phyloP scores from a whole-genome alignment of 2,113 vertebrate species.

The Chaetorhynchus papuensis region DNA sequence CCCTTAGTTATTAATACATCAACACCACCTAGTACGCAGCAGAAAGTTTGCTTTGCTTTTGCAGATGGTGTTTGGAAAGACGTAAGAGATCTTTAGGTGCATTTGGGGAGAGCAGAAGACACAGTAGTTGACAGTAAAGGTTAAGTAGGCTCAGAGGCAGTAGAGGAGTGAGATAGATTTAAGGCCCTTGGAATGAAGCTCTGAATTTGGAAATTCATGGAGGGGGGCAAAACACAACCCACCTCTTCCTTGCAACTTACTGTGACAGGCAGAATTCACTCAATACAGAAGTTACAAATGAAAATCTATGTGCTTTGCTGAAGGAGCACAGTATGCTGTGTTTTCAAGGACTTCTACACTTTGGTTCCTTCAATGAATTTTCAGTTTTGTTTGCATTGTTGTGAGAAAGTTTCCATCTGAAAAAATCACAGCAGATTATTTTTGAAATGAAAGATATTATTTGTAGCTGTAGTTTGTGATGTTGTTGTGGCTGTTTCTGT shows the following conservation, averaged over 20 bases:
- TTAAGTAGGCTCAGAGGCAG: neutral
- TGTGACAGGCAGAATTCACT: neutral
- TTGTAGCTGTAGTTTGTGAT: neutral
- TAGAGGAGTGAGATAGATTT: neutral
- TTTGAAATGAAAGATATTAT: neutral
- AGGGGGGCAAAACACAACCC: fast-evolving
- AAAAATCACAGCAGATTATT: neutral
- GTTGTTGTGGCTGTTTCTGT: neutral
- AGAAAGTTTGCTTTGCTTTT: neutral
- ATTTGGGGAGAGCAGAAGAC: neutral
- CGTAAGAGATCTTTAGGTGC: neutral
- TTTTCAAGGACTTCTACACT: neutral
- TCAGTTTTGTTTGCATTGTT: neutral
- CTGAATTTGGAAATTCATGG: neutral
- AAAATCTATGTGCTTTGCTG: neutral
- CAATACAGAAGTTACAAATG: neutral
- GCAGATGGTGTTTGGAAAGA: neutral
- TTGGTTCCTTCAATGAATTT: neutral
- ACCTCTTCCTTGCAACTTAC: neutral
- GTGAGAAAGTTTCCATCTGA: neutral
- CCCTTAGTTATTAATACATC: neutral
- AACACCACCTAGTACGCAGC: neutral
- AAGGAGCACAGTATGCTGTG: neutral
- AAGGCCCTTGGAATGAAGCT: neutral
- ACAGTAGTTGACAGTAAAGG: neutral